Base-by-base conservation (phyloP, 1,140 invertebrate genomes). In the Drosophila melanica region DNA sequence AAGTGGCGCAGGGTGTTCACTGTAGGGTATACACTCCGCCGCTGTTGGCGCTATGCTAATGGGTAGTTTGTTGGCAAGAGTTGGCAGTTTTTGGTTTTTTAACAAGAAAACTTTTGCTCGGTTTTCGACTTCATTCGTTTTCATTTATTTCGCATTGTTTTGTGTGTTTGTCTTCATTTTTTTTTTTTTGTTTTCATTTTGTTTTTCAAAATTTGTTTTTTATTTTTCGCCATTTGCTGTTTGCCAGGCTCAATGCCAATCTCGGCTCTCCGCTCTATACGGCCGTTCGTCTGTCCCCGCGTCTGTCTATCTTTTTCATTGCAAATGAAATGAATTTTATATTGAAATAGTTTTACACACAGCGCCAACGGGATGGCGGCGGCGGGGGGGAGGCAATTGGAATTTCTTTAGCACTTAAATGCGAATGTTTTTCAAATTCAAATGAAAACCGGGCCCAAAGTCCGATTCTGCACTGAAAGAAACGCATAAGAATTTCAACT, bases 281-380 rank as follows among this genome's bases (percentile, higher is more conserved):
- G 30, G n/a, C n/a, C 23, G 11, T 6, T 23, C 23, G 23, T 51
- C 42, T 33, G n/a, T 23, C n/a, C 33, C 10, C 27, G 33, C 39
- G 39, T 41, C 11, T 57, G 10, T 39, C 35, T 51, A 44, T 48
- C 48, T 69, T 59, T 57, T 60, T 45, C 50, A 51, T 33, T 67
- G 58, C 58, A 86, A 87, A 81, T 77, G 82, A 79, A 86, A 86
- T 86, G 82, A 86, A 86, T 86, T 86, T 86, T 86, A 86, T 86
- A 86, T 86, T 86, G 82, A 87, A 86, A 86, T 86, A 86, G 82
- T 86, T 86, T 79, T 68, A 68, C 69, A 77, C 77, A 54, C 30
- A 39, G 7, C 14, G 23, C 27, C 14, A 50, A 50, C 14, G 23
- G 11, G 27, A 6, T 10, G 4, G n/a, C n/a, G 16, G 14, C 2